A percentile compares a stretch with the other conserved stretches of the same genome.
Evolutionary conservation across 2,797 vertebrate genomes (phyloP).

Genomic region (Perodicticus potto): DNA sequence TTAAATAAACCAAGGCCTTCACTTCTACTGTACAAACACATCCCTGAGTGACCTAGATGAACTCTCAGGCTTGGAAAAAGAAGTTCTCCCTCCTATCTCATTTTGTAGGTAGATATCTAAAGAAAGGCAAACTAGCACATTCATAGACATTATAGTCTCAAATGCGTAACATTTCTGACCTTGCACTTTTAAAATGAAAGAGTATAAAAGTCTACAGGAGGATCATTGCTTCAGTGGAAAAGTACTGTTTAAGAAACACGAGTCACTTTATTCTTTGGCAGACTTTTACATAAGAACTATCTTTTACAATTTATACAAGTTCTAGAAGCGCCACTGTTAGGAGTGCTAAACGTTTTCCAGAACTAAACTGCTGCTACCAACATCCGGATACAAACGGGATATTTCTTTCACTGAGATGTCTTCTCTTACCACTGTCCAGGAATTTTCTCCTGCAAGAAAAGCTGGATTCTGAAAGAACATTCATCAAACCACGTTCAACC

Average conservation of each 20-base stretch:
- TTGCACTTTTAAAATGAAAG: conserved; percentile 20
- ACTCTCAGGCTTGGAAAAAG: neutral
- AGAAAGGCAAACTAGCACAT: neutral
- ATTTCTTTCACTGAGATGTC: neutral
- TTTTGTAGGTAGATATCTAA: neutral
- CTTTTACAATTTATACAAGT: neutral
- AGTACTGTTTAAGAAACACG: neutral
- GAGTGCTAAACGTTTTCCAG: neutral
- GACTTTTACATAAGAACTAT: neutral
- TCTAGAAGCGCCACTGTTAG: neutral
- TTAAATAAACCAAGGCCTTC: neutral
- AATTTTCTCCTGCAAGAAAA: neutral
- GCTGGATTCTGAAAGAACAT: neutral
- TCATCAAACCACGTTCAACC: conserved; percentile 10
- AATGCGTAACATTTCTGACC: neutral
- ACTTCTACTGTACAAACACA: neutral
- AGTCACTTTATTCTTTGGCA: neutral
- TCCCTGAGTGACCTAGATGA: neutral
- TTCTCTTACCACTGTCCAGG: neutral
- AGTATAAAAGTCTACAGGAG: neutral
- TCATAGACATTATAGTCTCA: neutral
- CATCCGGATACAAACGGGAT: neutral
- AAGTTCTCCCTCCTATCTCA: neutral
- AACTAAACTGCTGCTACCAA: neutral
- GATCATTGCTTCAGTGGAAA: neutral